Conservation (phyloP, 2,888 invertebrate genomes). For the Parasteatoda lunata region DNA sequence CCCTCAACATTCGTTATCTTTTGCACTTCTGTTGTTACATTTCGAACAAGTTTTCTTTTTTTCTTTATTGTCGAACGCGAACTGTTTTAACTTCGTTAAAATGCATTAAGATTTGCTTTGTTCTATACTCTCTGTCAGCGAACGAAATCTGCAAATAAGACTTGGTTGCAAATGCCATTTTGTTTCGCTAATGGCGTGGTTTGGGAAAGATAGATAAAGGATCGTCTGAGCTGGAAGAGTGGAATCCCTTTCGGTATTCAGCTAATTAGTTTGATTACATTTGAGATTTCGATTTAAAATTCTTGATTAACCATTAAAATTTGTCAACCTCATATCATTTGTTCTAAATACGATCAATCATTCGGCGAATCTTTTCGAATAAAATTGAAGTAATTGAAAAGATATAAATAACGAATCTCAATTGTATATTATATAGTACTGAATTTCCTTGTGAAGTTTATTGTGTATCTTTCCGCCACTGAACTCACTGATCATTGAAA, state of each 20-base stretch:
- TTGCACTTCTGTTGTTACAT: not conserved
- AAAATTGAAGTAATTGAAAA: no score
- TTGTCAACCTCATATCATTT: no score
- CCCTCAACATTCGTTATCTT: conserved; percentile 5
- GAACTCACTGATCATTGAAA: no score
- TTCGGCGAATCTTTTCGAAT: no score
- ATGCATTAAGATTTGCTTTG: not conserved
- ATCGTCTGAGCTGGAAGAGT: not conserved
- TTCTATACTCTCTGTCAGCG: not conserved
- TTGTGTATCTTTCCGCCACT: no score
- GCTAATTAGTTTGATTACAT: not conserved
- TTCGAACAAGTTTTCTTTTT: not conserved
- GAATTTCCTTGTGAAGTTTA: no score
- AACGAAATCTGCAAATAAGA: not conserved
- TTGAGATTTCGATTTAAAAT: not conserved
- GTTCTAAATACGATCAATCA: no score
- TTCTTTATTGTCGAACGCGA: not conserved
- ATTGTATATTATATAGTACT: no score
- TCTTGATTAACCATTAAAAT: no score
- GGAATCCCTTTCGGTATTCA: not conserved
- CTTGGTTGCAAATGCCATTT: not conserved
- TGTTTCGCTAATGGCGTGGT: not conserved
- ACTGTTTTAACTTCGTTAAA: conserved; percentile 1
- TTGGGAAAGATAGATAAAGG: not conserved
- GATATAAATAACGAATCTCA: no score